phyloP scores from a whole-genome alignment of 2,797 vertebrate species.

The Saxicola maurus region DNA sequence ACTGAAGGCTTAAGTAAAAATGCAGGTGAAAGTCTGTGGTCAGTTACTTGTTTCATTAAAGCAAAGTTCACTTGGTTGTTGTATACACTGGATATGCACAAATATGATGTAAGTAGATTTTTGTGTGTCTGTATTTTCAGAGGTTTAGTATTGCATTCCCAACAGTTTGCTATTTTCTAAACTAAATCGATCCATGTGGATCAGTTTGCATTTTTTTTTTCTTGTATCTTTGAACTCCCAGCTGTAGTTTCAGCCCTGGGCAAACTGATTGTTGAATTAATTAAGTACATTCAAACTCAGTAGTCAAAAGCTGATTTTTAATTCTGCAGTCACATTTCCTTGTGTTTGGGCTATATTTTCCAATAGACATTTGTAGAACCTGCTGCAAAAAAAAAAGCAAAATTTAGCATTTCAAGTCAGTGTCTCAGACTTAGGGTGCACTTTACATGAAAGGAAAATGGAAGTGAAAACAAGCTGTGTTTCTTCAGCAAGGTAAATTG shows the following conservation, averaged over 20 bases:
- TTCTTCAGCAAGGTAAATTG: background rate
- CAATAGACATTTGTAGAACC: background rate
- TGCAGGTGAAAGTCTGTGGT: background rate
- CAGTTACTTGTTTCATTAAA: background rate
- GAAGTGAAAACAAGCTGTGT: background rate
- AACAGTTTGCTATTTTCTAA: background rate
- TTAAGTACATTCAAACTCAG: background rate
- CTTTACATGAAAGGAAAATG: background rate
- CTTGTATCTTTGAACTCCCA: background rate
- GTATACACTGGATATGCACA: background rate
- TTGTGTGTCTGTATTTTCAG: background rate
- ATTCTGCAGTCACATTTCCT: background rate
- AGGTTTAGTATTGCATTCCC: background rate
- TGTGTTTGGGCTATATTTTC: background rate
- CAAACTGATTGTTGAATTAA: background rate
- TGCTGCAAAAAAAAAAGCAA: background rate
- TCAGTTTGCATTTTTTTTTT: background rate
- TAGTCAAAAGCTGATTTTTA: background rate
- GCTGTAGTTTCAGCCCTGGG: background rate
- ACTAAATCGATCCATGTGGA: background rate
- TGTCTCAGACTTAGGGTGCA: background rate
- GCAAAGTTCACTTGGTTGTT: background rate
- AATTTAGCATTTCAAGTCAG: background rate
- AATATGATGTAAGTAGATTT: background rate
- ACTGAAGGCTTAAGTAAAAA: background rate